Base-by-base conservation (phyloP, 1,140 invertebrate genomes). In the Pseudomyrmex dendroicus region DNA sequence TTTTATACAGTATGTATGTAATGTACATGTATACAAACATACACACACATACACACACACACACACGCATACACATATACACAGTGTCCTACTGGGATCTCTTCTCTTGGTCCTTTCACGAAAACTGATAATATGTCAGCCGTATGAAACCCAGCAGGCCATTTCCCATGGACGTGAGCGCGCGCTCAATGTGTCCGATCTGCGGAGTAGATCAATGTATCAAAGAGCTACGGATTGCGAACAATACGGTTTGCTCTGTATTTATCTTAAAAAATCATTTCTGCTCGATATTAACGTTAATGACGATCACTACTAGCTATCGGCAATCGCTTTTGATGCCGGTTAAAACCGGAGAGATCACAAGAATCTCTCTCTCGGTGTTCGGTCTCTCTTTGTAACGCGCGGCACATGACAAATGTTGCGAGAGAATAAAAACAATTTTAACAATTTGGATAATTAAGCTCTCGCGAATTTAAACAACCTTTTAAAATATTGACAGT, bases 91-190 rank as follows among this genome's bases (percentile, higher is more conserved):
- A 35, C 35, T 35, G 35, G 5, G 35, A 35, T 35, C 35, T 35
- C 35, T 35, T 35, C 35, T 35, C 35, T 35, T 35, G 35, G 59
- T 46, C 44, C 66, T 80, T 70, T 80, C 66, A 70, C 54, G 66
- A 80, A 80, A 72, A 80, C 76, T 80, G 62, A 46, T 72, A 72
- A 80, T 80, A 70, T 59, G 54, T 80, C 76, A 80, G 10, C 76
- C 66, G 66, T 78, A 70, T 70, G 56, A 80, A 59, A 46, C 35
- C n/a, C 66, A 72, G 56, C 76, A 15, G 56, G 76, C 44, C 66
- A 68, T 78, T 63, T 68, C 63, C 50, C 50, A 22, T 56, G 67
- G 52, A 63, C 44, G 20, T 20, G 63, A 44, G 54, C 1, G 50
- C 15, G 64, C 54, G n/a, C 44, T 59, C 52, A 48, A 78, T 70